These are phyloP conservation scores for Hoplostethus atlanticus DNA, from an alignment of 2,797 vertebrate species.

Conservation along the genomic window DNA sequence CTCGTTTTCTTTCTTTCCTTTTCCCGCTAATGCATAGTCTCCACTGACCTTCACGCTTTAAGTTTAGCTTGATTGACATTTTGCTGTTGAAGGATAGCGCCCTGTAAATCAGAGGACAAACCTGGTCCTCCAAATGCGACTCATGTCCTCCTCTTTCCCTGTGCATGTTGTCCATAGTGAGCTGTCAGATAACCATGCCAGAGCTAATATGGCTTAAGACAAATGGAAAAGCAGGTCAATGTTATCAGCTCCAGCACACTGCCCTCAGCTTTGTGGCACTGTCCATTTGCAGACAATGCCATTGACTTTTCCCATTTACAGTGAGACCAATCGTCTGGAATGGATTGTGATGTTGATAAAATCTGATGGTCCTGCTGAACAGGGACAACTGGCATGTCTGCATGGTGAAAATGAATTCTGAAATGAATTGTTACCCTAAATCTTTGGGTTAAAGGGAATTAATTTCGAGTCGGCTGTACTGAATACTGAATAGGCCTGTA, in stretches of 20 bases:
- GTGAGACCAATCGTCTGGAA: conserved; percentile 32
- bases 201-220: conserved; percentile 47
- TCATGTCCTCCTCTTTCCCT: conserved; percentile 24
- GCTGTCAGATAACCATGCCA: conserved; percentile 17
- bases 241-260: conserved; percentile 73
- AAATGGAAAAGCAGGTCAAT: conserved; percentile 56
- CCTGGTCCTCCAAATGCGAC: conserved; percentile 8
- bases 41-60: conserved; percentile 47
- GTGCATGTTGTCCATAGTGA: conserved; percentile 15
- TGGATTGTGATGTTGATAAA: conserved; percentile 42
- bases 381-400: conserved; percentile 20
- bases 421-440: neutral
- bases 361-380: conserved; percentile 28
- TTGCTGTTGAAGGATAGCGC: conserved; percentile 38
- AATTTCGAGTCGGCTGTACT: neutral
- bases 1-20: conserved; percentile 34
- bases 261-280: conserved; percentile 52
- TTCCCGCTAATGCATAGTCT: conserved; percentile 54
- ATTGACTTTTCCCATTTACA: conserved; percentile 47
- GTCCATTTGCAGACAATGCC: conserved; percentile 48
- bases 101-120: conserved; percentile 54
- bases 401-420: conserved; percentile 18
- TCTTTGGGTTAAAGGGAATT: neutral
- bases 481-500: neutral
- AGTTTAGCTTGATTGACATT: conserved; percentile 60